Evolutionary conservation across 1,140 invertebrate species (phyloP).

Genomic region (Monochamus saltuarius): DNA sequence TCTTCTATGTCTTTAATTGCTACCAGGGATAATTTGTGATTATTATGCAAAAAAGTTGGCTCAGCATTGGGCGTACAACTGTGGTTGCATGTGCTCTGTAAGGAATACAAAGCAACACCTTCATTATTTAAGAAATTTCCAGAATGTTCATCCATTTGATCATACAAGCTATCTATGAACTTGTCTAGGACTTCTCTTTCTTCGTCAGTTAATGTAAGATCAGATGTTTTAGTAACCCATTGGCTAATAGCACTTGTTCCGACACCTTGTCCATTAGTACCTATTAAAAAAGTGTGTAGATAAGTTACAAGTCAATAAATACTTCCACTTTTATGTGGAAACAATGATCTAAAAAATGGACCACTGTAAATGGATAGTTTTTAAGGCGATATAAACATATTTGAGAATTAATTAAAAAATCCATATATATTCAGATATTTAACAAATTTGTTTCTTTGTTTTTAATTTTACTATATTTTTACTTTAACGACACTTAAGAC

Average conservation of each 20-base stretch:
- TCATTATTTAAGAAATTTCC: constrained; percentile 91
- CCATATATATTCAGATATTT: too few species aligned
- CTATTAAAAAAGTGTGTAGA: constrained; percentile 51
- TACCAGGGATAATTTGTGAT: constrained; percentile 72
- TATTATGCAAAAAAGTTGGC: constrained; percentile 82
- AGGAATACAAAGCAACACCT: constrained; percentile 83
- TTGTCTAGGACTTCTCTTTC: constrained; percentile 69
- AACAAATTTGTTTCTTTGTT: too few species aligned
- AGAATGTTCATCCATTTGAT: constrained; percentile 79
- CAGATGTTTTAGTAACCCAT: constrained; percentile 79
- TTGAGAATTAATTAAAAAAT: too few species aligned
- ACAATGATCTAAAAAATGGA: too few species aligned
- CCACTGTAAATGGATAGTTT: too few species aligned
- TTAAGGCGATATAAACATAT: too few species aligned
- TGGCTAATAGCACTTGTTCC: constrained; percentile 84
- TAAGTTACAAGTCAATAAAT: too few species aligned
- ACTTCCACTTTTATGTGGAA: too few species aligned
- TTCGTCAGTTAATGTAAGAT: constrained; percentile 64
- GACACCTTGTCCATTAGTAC: constrained; percentile 92
- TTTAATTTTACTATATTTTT: too few species aligned
- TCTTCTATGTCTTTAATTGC: constrained; percentile 73
- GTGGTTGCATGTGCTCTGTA: constrained; percentile 90
- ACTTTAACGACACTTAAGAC: too few species aligned
- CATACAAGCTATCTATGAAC: constrained; percentile 81
- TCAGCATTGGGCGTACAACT: constrained; percentile 89